Conservation (phyloP, 2,113 vertebrate species). For the Amazona guildingii region DNA sequence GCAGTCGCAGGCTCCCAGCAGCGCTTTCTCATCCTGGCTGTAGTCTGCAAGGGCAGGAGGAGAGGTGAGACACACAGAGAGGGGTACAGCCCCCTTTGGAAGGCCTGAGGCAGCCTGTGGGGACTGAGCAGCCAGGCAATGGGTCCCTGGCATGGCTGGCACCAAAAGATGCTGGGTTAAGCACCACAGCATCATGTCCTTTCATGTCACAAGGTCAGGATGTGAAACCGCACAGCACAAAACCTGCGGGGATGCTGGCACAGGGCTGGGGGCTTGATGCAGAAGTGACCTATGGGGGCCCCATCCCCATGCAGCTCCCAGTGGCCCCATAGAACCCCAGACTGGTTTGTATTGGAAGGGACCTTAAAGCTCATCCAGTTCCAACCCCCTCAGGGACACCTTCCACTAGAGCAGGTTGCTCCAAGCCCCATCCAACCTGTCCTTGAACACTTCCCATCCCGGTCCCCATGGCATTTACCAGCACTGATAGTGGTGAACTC, state of each 20-base stretch:
- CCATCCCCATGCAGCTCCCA: background rate
- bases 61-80: background rate
- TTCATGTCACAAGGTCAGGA: background rate
- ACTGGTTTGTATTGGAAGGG: background rate
- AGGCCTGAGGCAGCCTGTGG: background rate
- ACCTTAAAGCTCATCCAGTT: background rate
- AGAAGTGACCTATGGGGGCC: background rate
- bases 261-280: background rate
- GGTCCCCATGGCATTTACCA: conserved; percentile 58
- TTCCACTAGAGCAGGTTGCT: background rate
- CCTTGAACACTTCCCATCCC: background rate
- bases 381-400: background rate
- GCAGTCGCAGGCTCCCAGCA: conserved; percentile 93
- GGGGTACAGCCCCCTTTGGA: background rate
- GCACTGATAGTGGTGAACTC: conserved; percentile 74
- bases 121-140: fast-evolving
- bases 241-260: background rate
- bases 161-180: background rate
- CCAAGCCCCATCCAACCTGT: background rate
- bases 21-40: conserved; percentile 92
- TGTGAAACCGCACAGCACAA: background rate
- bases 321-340: background rate
- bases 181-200: background rate
- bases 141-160: background rate
- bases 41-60: conserved; percentile 81